Evolutionary conservation across 2,888 invertebrate genomes (phyloP).

Genomic region (Acronicta leporina): DNA sequence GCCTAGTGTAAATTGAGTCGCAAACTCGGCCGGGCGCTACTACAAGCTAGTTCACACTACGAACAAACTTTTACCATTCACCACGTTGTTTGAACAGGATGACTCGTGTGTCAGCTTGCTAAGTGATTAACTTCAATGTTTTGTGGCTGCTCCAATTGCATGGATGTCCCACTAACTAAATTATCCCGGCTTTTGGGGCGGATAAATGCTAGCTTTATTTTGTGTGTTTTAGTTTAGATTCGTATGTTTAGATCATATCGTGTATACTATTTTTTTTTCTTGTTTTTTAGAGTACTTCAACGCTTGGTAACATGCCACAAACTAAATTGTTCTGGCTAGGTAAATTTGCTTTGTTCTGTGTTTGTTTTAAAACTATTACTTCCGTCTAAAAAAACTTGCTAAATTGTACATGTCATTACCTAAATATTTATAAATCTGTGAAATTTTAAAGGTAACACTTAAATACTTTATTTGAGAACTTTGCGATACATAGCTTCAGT

Average conservation of each 20-base stretch:
- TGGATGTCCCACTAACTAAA: slow-evolving; percentile 24
- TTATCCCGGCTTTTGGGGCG: slow-evolving; percentile 4
- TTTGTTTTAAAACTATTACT: too few relatives aligned
- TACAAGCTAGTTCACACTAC: background rate
- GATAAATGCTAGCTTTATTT: background rate
- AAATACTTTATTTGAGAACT: too few relatives aligned
- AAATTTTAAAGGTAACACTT: too few relatives aligned
- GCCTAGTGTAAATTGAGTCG: background rate
- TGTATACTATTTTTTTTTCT: background rate
- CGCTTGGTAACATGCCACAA: background rate
- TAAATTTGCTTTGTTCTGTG: too few relatives aligned
- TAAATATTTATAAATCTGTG: too few relatives aligned
- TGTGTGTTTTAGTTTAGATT: background rate
- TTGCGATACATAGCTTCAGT: too few relatives aligned
- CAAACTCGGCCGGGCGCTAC: background rate
- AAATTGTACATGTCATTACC: too few relatives aligned
- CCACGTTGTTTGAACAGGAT: slow-evolving; percentile 7
- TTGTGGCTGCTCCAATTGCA: slow-evolving; percentile 21
- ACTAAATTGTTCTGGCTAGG: too few relatives aligned
- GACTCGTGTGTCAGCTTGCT: slow-evolving; percentile 32
- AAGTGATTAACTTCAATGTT: slow-evolving; percentile 36
- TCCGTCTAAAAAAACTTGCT: too few relatives aligned
- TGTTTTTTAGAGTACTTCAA: background rate
- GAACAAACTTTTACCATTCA: slow-evolving; percentile 18
- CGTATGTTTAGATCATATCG: too few relatives aligned